Evolutionary conservation across 2,113 vertebrate genomes (phyloP), one percentile per base, ranked within the genome.

Genomic region (Podarcis raffonei): DNA sequence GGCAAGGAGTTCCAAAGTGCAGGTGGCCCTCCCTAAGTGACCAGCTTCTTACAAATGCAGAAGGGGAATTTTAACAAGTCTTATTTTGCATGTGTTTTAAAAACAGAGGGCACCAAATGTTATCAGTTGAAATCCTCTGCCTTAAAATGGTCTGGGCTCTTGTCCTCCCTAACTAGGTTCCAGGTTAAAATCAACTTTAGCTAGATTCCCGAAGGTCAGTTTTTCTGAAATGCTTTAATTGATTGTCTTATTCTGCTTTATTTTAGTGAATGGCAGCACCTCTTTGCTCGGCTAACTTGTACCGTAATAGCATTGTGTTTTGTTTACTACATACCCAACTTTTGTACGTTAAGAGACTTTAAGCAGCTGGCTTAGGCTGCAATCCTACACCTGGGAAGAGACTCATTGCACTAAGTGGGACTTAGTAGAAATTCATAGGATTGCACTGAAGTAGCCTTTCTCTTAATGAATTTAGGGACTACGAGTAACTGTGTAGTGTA

Each of bases 21-120:
- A 53, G 48, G 48, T 53, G 48, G 9, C 48, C 48, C 48, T 53
- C 48, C 48, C 48, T 1, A 53, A 53, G 48, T 11, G 2, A 53
- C 48, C 11, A 2, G 48, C 48, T 53, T 53, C 48, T 53, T 53
- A 53, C 48, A 53, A 53, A 53, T 53, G 11, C 48, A 53, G 48
- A 53, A 53, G 11, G 2, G 48, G 48, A 3, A 53, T 53, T 53
- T 53, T 53, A 53, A 53, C 0, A 81, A 91, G 2, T 87, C 88
- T 90, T 68, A 57, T 79, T 88, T n/a, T 80, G 13, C 30, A 83
- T 23, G 3, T 77, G 5, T 81, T 23, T 81, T 92, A 91, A 87
- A 62, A 82, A 18, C 72, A 2, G 3, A 83, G 68, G 1, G 5
- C 89, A 11, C 42, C 39, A 91, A 84, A 71, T 87, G 53, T 37